These are phyloP conservation scores for Passerina amoena DNA, from an alignment of 2,113 vertebrate species.

Conservation along the genomic window DNA sequence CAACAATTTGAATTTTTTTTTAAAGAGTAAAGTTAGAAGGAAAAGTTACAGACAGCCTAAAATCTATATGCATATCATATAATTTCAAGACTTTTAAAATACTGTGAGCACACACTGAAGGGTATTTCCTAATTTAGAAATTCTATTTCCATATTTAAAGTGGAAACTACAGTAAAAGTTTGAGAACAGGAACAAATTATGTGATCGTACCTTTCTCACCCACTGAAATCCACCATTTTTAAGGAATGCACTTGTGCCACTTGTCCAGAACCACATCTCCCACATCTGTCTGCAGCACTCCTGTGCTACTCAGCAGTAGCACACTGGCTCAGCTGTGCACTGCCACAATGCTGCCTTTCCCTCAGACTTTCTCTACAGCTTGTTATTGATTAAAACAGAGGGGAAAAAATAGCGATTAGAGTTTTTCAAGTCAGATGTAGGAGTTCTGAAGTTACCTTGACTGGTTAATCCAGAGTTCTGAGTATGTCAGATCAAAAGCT, in stretches of 20 bases:
- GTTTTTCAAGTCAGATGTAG: not conserved
- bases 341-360: not conserved
- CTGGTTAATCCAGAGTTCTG: not conserved
- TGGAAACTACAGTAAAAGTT: not conserved
- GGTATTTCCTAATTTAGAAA: slow-evolving; percentile 28
- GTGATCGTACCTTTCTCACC: not conserved
- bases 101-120: not conserved
- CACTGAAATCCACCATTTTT: not conserved
- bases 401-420: not conserved
- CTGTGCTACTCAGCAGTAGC: not conserved
- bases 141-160: not conserved
- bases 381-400: not conserved
- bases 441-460: not conserved
- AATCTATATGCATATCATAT: not conserved
- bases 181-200: not conserved
- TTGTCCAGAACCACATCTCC: not conserved
- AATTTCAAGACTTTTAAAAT: slow-evolving; percentile 44
- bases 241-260: not conserved
- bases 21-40: not conserved
- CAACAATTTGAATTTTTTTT: not conserved
- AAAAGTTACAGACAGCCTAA: not conserved
- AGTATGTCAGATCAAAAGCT: not conserved
- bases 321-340: accelerated
- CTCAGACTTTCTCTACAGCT: not conserved
- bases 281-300: not conserved